These are phyloP conservation scores for Sarcoramphus papa DNA, from an alignment of 2,797 vertebrate species.

Conservation along the genomic window DNA sequence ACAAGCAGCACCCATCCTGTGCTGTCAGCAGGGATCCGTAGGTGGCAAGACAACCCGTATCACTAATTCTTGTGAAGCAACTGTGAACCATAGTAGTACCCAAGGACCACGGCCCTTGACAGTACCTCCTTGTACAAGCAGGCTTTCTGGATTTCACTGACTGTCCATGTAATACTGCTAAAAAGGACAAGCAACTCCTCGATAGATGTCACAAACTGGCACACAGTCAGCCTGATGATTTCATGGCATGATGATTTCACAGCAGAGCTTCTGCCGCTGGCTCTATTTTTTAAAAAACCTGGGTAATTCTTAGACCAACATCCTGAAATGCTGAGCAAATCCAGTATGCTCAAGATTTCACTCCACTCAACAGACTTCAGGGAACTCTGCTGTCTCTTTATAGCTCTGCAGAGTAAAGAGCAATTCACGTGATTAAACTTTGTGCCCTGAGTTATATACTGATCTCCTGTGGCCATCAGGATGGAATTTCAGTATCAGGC, in stretches of 20 bases:
- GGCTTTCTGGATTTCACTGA: background rate
- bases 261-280: background rate
- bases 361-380: background rate
- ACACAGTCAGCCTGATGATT: background rate
- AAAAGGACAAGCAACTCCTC: background rate
- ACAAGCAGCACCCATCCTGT: background rate
- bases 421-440: background rate
- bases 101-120: background rate
- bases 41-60: background rate
- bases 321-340: background rate
- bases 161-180: background rate
- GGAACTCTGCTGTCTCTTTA: conserved; percentile 4
- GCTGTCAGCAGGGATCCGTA: background rate
- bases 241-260: background rate
- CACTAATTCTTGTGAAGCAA: background rate
- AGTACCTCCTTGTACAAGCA: background rate
- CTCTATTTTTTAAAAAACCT: background rate
- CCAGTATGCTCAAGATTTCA: background rate
- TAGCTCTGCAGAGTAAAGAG: background rate
- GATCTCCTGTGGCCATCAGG: background rate
- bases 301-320: background rate
- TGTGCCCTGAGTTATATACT: background rate
- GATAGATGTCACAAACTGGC: background rate
- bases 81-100: background rate
- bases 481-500: conserved; percentile 21